Conservation (phyloP, 2,888 invertebrate species). For the Drosophila vallismaia region DNA sequence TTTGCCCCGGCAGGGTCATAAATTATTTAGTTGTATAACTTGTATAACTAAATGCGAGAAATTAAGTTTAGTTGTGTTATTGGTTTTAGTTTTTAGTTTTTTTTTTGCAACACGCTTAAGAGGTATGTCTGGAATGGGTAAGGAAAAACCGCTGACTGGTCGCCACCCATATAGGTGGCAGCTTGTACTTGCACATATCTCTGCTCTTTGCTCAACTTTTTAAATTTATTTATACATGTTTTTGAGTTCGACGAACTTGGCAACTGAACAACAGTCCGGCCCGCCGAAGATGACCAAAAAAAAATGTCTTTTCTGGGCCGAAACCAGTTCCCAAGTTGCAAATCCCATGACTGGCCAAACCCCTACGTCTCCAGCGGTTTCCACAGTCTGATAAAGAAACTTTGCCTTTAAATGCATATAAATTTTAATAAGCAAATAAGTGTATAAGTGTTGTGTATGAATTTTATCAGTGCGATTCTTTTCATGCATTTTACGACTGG, state of each 20-base stretch:
- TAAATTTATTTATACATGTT: conserved; percentile 31
- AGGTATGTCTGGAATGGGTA: conserved; percentile 17
- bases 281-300: conserved; percentile 64
- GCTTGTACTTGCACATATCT: conserved; percentile 27
- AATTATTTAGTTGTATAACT: conserved; percentile 44
- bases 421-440: conserved; percentile 26
- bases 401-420: background rate
- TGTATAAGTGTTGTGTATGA: background rate
- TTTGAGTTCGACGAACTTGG: conserved; percentile 59
- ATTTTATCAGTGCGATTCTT: conserved; percentile 35
- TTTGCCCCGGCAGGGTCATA: conserved; percentile 29
- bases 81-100: background rate
- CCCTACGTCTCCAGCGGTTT: background rate
- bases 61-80: conserved; percentile 21
- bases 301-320: conserved; percentile 42
- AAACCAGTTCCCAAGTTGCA: conserved; percentile 38
- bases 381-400: conserved; percentile 28
- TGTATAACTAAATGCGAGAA: conserved; percentile 42
- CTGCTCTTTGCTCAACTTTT: conserved; percentile 31
- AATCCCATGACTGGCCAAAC: conserved; percentile 38
- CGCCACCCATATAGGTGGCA: conserved; percentile 39
- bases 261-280: conserved; percentile 22
- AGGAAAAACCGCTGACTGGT: conserved; percentile 52
- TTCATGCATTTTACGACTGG: background rate
- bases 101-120: conserved; percentile 26